These are phyloP conservation scores for Cepaea nemoralis DNA, from an alignment of 1,140 invertebrate genomes.

Conservation along the genomic window DNA sequence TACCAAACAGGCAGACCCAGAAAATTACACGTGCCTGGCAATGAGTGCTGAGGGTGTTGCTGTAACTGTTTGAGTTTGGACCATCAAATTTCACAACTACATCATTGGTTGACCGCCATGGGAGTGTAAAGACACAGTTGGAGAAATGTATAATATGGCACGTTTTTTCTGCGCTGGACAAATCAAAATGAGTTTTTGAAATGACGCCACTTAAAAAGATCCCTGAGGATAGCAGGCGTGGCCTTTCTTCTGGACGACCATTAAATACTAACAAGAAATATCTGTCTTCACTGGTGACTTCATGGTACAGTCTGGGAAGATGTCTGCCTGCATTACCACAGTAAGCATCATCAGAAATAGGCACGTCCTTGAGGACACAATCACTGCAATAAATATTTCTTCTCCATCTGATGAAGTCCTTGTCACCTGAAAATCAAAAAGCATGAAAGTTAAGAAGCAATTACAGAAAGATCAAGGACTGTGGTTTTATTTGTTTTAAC, in stretches of 20 bases:
- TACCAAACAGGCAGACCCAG: slow-evolving; percentile 5
- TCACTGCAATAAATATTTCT: not conserved
- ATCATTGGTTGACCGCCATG: not conserved
- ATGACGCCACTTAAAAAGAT: not conserved
- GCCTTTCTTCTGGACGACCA: not conserved
- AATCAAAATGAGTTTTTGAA: slow-evolving; percentile 4
- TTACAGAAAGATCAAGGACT: too few relatives aligned
- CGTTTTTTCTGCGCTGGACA: not conserved
- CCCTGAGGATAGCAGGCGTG: not conserved
- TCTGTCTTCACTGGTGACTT: not conserved
- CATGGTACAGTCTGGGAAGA: not conserved
- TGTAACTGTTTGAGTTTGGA: not conserved
- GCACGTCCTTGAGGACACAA: not conserved
- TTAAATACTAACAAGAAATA: not conserved
- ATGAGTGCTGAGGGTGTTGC: not conserved
- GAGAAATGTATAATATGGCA: not conserved
- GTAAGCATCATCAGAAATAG: not conserved
- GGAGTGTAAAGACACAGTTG: not conserved
- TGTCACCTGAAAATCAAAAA: not conserved
- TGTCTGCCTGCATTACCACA: not conserved
- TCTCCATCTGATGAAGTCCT: not conserved
- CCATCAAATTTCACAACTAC: not conserved
- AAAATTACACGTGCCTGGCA: not conserved
- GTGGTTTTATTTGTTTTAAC: too few relatives aligned
- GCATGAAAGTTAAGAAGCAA: too few relatives aligned